These are phyloP conservation scores for Diachasmimorpha longicaudata DNA, from an alignment of 1,140 invertebrate species.

Conservation along the genomic window DNA sequence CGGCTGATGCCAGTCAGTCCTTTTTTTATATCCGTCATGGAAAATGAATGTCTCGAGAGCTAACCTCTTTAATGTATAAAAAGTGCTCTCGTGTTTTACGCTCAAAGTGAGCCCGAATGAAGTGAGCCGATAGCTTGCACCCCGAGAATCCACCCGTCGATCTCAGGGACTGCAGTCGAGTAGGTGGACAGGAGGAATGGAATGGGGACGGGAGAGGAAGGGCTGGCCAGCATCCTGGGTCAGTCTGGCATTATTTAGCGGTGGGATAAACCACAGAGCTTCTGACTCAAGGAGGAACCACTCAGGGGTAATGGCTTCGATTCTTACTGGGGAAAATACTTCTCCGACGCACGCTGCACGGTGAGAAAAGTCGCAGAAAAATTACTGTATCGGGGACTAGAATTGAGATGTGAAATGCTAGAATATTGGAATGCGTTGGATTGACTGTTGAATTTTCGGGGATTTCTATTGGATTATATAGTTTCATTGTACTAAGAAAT, in stretches of 20 bases:
- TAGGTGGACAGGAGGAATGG: neutral
- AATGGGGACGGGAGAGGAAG: neutral
- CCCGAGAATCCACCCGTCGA: neutral
- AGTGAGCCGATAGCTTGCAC: neutral
- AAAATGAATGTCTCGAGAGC: neutral
- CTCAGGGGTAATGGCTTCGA: conserved; percentile 34
- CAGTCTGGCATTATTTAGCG: conserved; percentile 33
- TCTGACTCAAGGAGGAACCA: conserved; percentile 18
- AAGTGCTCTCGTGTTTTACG: neutral
- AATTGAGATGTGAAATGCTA: too few species aligned
- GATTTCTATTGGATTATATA: too few species aligned
- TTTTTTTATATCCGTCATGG: neutral
- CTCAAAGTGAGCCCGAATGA: conserved; percentile 1
- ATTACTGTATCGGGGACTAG: too few species aligned
- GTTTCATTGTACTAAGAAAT: too few species aligned
- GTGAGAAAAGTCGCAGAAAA: too few species aligned
- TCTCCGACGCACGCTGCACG: neutral
- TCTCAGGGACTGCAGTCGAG: conserved; percentile 16
- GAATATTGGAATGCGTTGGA: too few species aligned
- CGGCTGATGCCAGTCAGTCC: neutral
- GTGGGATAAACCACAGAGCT: conserved; percentile 30
- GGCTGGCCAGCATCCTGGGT: conserved; percentile 11
- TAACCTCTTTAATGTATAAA: neutral
- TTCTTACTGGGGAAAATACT: conserved; percentile 22
- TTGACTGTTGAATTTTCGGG: too few species aligned